Conservation (phyloP, 2,113 vertebrate species). For the Phyllostomus discolor region DNA sequence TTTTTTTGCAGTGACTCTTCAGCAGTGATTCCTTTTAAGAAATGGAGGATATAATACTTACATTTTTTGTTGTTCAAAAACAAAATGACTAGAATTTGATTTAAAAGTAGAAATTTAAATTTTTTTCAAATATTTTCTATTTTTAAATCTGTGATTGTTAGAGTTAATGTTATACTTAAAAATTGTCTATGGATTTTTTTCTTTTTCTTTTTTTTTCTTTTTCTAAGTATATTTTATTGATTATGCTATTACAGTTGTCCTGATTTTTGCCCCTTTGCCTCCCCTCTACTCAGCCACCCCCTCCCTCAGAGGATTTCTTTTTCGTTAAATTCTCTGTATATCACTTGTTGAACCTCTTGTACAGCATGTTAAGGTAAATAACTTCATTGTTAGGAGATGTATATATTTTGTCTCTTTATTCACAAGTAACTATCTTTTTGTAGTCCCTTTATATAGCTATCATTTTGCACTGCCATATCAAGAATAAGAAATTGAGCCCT, state of each 20-base stretch:
- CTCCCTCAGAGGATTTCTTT: not conserved
- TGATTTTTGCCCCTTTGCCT: too few species aligned
- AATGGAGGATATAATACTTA: not conserved
- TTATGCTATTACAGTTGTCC: too few species aligned
- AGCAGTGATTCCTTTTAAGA: not conserved
- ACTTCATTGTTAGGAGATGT: not conserved
- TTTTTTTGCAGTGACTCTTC: conserved; percentile 6
- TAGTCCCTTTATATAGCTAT: not conserved
- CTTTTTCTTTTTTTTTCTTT: too few species aligned
- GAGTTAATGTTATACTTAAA: not conserved
- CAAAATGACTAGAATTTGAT: not conserved
- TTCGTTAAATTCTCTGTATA: not conserved
- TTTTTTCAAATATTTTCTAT: not conserved
- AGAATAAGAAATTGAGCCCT: conserved; percentile 2
- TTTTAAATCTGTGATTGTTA: conserved; percentile 1
- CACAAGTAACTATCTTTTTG: not conserved
- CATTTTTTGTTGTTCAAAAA: not conserved
- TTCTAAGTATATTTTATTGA: too few species aligned
- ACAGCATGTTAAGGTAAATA: not conserved
- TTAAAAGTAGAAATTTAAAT: conserved; percentile 20
- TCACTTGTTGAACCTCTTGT: not conserved
- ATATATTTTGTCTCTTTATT: not conserved
- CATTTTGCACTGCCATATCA: not conserved
- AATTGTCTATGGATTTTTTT: not conserved
- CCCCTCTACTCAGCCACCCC: too few species aligned